Conservation (phyloP, 2,113 vertebrate genomes). For the Halcyon senegalensis region DNA sequence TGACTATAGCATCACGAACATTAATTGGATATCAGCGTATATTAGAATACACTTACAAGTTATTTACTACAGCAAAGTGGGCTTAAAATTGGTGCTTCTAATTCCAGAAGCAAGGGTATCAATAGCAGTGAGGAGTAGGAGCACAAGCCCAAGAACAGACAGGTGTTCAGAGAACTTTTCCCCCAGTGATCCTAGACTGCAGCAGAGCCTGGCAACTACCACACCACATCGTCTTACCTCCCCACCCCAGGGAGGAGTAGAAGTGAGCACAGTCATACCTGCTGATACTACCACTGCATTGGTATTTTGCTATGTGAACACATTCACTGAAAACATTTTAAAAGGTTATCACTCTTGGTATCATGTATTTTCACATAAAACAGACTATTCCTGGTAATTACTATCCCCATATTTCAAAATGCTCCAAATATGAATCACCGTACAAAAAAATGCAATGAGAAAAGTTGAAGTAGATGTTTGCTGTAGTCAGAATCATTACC, state of each 20-base stretch:
- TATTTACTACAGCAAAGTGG: neutral
- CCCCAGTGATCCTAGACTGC: neutral
- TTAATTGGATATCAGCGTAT: neutral
- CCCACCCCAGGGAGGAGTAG: neutral
- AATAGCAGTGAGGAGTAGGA: neutral
- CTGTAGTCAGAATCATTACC: neutral
- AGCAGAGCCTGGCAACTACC: neutral
- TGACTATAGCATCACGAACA: neutral
- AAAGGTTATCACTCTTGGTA: neutral
- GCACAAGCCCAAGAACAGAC: neutral
- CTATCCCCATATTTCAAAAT: neutral
- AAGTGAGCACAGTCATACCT: neutral
- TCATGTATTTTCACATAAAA: neutral
- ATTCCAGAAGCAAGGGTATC: neutral
- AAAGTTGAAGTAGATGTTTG: neutral
- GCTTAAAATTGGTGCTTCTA: neutral
- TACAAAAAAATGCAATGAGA: neutral
- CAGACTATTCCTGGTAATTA: neutral
- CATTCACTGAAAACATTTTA: neutral
- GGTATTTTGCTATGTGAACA: neutral
- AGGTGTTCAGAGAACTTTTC: neutral
- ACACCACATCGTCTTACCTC: neutral
- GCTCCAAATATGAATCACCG: neutral
- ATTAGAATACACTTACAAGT: neutral
- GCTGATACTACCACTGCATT: neutral